These are phyloP conservation scores for Cyanoliseus patagonus DNA, from an alignment of 2,113 vertebrate genomes.

Conservation along the genomic window DNA sequence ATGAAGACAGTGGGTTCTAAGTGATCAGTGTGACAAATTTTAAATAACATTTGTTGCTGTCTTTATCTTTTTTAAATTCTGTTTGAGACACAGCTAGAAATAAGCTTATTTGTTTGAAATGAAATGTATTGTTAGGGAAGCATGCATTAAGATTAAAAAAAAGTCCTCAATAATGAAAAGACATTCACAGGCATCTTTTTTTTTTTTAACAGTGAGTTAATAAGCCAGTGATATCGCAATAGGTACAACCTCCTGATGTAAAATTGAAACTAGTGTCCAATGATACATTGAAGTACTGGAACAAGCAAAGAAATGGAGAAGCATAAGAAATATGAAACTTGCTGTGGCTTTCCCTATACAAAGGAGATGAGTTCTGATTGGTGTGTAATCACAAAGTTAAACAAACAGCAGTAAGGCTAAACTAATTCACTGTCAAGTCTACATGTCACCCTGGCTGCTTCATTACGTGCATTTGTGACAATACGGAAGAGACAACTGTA, in stretches of 20 bases:
- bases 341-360: conserved; percentile 31
- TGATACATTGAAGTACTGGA: neutral
- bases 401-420: conserved; percentile 61
- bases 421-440: conserved; percentile 60
- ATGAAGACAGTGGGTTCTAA: neutral
- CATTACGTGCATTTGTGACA: conserved; percentile 73
- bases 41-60: neutral
- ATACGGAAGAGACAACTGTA: conserved; percentile 64
- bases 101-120: conserved; percentile 7
- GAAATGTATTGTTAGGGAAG: neutral
- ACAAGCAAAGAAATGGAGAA: conserved; percentile 1
- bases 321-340: neutral
- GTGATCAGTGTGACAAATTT: neutral
- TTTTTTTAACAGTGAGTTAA: neutral
- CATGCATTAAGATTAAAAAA: conserved; percentile 38
- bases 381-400: conserved; percentile 68
- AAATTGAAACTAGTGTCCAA: conserved; percentile 41
- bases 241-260: neutral
- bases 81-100: neutral
- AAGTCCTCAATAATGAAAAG: conserved; percentile 5
- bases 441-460: conserved; percentile 57
- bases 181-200: neutral
- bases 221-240: neutral
- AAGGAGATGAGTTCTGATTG: conserved; percentile 64
- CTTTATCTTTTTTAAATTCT: neutral